Base-by-base conservation (phyloP, 2,113 vertebrate genomes). In the Hipposideros armiger region DNA sequence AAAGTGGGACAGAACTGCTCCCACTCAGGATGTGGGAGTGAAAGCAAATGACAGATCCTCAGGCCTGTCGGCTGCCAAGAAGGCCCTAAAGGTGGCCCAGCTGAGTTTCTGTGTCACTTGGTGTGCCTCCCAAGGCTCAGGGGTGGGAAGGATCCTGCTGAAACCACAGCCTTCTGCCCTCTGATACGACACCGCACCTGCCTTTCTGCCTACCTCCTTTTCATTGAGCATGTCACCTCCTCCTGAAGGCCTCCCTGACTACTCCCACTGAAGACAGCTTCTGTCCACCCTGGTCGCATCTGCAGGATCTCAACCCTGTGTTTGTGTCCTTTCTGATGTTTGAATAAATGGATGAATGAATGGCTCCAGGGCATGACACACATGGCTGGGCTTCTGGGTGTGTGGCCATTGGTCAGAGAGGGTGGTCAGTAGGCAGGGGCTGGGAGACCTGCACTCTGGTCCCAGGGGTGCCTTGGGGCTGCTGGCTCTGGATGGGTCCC, bases 341-440 rank as follows among this genome's bases (percentile, higher is more conserved):
- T 11, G 52, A 40, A 11, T 9, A 9, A n/a, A 47, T 5, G 45
- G 8, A 11, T 13, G 80, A 32, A 19, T 5, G 30, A 16, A 8
- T 17, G 24, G 42, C 16, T 20, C 30, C 26, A 1, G 36, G 45
- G 58, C 56, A 3, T 14, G n/a, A 36, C 45, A n/a, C 76, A 20
- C 15, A 0, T 0, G 7, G 50, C 47, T 42, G 40, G 58, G 20
- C 36, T 54, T 72, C 87, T 1, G 0, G 14, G 36, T 22, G 28
- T 10, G 26, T 32, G 14, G 36, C 66, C 7, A 0, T 3, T 30
- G 11, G 3, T 47, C 45, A 20, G 17, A 69, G 54, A 9, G 8
- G 66, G 42, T 1, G 2, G 52, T 1, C 0, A 45, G 32, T 13
- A 4, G n/a, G 8, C 2, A 4, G 56, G 60, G 11, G 22, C 20